A percentile compares a stretch with the other conserved stretches of the same genome.
phyloP scores from a whole-genome alignment of 2,888 invertebrate species.

The Zhengitettix transpicula region DNA sequence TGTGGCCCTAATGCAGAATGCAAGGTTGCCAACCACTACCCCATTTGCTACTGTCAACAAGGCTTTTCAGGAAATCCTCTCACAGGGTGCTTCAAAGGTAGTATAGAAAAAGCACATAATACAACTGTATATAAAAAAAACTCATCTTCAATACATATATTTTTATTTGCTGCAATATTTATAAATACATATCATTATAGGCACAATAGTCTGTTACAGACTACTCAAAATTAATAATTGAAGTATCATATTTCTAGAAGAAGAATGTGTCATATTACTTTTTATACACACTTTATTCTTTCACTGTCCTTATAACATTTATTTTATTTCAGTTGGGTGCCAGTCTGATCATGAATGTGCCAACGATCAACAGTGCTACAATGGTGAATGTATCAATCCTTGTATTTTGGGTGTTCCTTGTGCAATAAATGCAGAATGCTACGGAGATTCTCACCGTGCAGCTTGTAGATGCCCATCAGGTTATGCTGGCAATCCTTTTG shows the following conservation, averaged over 20 bases:
- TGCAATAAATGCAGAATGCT: constrained; percentile 70
- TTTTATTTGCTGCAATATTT: no score
- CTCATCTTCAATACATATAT: no score
- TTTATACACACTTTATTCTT: no score
- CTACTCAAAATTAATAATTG: no score
- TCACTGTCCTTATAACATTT: no score
- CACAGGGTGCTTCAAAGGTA: constrained; percentile 59
- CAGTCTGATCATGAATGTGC: constrained; percentile 66
- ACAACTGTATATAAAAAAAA: no score
- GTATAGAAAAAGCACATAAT: not conserved
- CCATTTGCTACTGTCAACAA: constrained; percentile 64
- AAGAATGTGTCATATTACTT: no score
- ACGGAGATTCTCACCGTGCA: constrained; percentile 60
- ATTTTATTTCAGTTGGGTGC: constrained; percentile 50
- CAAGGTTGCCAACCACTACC: constrained; percentile 64
- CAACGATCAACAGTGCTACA: constrained; percentile 65
- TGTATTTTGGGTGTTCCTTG: constrained; percentile 67
- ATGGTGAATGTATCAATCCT: constrained; percentile 65
- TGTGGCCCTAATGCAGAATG: constrained; percentile 75
- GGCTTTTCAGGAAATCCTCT: constrained; percentile 79
- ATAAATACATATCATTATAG: no score
- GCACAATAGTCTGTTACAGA: no score
- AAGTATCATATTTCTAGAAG: no score
- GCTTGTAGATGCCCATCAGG: constrained; percentile 65
- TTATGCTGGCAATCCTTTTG: constrained; percentile 63